These are phyloP conservation scores for Lontra canadensis DNA, from an alignment of 2,113 vertebrate genomes.

Conservation along the genomic window DNA sequence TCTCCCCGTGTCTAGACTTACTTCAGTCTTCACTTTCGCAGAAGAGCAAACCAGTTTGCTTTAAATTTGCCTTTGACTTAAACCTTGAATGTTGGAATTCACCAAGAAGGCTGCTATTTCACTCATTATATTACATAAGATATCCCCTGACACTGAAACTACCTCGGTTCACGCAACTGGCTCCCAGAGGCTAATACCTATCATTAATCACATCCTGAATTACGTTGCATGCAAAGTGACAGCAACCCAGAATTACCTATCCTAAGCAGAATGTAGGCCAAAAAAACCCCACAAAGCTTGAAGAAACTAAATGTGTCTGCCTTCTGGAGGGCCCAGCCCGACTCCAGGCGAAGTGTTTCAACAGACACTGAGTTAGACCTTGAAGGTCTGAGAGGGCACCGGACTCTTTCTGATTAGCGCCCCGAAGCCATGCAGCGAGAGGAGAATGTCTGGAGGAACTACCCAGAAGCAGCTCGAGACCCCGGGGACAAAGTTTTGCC, in stretches of 20 bases:
- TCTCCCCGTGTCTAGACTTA: neutral
- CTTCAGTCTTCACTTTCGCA: neutral
- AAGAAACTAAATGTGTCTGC: neutral
- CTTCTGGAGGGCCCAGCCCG: neutral
- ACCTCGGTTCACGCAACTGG: constrained; percentile 27
- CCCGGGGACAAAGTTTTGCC: neutral
- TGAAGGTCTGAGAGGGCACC: neutral
- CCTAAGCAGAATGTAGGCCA: constrained; percentile 68
- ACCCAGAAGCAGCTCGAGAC: neutral
- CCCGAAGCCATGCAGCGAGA: neutral
- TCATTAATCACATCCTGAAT: constrained; percentile 43
- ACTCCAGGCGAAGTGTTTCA: neutral
- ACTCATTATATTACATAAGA: constrained; percentile 26
- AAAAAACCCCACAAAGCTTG: neutral
- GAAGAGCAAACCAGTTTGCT: neutral
- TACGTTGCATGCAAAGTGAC: constrained; percentile 54
- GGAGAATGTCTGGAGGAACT: neutral
- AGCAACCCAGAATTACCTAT: constrained; percentile 50
- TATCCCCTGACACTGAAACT: constrained; percentile 38
- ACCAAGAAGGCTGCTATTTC: constrained; percentile 65
- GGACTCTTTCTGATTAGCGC: neutral
- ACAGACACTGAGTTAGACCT: neutral
- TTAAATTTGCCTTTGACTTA: constrained; percentile 30
- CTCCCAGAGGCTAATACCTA: constrained; percentile 25
- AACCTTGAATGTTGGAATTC: neutral